Evolutionary conservation across 2,797 vertebrate species (phyloP).

Genomic region (Pteronotus mesoamericanus): DNA sequence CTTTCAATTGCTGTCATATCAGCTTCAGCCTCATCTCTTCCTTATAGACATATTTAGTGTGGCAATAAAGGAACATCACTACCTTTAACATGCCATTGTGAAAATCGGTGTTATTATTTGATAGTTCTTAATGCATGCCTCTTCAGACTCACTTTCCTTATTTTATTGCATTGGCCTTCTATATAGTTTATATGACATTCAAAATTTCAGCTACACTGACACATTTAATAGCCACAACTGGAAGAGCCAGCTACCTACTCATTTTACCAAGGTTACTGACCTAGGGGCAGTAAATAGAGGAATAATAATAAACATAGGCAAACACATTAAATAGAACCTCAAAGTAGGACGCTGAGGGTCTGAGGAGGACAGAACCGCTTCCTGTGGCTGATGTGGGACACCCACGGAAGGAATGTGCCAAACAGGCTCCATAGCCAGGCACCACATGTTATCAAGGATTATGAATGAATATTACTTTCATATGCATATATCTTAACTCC

Average conservation of each 20-base stretch:
- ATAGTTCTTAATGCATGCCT: neutral
- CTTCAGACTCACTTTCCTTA: neutral
- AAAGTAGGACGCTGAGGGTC: neutral
- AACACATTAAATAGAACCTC: neutral
- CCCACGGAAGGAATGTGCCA: neutral
- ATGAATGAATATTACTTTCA: neutral
- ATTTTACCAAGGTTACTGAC: neutral
- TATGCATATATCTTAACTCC: neutral
- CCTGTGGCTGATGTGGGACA: neutral
- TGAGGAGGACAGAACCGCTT: neutral
- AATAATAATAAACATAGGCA: neutral
- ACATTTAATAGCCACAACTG: neutral
- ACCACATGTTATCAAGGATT: neutral
- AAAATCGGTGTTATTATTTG: neutral
- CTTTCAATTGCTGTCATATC: neutral
- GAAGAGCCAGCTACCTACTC: neutral
- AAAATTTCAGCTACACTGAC: neutral
- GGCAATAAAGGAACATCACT: neutral
- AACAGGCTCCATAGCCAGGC: neutral
- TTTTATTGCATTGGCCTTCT: neutral
- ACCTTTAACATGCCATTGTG: neutral
- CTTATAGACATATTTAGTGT: neutral
- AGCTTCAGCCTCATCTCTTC: neutral
- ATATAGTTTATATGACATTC: neutral
- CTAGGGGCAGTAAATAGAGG: neutral